phyloP scores from a whole-genome alignment of 2,888 invertebrate species.

The Drosophila colorata region DNA sequence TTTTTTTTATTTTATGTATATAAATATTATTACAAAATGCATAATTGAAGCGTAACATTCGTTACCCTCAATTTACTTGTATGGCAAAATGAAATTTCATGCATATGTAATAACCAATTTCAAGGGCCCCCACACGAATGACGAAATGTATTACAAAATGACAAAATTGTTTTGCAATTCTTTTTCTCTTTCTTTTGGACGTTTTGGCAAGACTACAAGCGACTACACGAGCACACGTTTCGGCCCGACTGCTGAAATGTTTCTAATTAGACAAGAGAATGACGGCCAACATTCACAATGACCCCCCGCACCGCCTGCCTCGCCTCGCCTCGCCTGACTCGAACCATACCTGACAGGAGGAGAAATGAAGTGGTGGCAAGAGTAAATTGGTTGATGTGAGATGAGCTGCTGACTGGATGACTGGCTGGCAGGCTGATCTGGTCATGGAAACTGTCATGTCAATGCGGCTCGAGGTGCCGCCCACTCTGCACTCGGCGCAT shows the following conservation, averaged over 20 bases:
- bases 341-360: background rate
- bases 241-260: conserved; percentile 46
- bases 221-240: conserved; percentile 32
- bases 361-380: background rate
- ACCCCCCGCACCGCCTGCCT: background rate
- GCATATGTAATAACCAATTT: conserved; percentile 26
- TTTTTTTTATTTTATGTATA: background rate
- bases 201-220: conserved; percentile 46
- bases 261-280: conserved; percentile 71
- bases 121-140: conserved; percentile 32
- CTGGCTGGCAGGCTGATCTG: conserved; percentile 16
- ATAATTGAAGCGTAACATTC: conserved; percentile 40
- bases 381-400: conserved; percentile 26
- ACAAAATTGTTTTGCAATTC: conserved; percentile 27
- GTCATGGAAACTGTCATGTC: conserved; percentile 46
- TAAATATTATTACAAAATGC: conserved; percentile 25
- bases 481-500: conserved; percentile 17
- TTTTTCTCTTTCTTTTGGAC: conserved; percentile 14
- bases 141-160: conserved; percentile 39
- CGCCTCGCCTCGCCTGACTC: too few species aligned
- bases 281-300: conserved; percentile 52
- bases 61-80: conserved; percentile 42
- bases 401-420: conserved; percentile 13
- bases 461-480: conserved; percentile 10
- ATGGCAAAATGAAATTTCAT: conserved; percentile 20